Conservation (phyloP, 1,140 invertebrate species). For the Acyrthosiphon pisum region DNA sequence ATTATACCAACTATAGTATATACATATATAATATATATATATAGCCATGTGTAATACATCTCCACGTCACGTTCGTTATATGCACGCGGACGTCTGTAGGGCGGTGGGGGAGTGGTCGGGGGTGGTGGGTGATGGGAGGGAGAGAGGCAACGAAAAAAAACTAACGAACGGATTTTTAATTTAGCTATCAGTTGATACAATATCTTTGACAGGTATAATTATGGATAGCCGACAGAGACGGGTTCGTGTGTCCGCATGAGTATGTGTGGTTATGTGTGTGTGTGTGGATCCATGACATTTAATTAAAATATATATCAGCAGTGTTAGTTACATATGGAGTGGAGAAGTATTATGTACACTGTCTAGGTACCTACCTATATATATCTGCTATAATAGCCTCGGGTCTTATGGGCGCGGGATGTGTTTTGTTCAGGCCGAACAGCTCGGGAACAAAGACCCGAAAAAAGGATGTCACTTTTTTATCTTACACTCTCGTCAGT, state of each 20-base stretch:
- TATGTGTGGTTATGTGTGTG: constrained; percentile 1
- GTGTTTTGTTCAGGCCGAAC: constrained; percentile 10
- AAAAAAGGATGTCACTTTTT: constrained; percentile 45
- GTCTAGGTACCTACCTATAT: neutral
- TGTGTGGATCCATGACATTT: constrained; percentile 55
- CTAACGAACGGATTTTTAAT: constrained; percentile 51
- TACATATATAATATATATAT: neutral
- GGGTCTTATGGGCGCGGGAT: constrained; percentile 37
- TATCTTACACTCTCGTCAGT: neutral
- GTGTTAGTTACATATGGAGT: constrained; percentile 47
- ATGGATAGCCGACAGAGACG: constrained; percentile 47
- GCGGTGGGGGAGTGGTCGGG: neutral
- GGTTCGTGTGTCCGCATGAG: neutral
- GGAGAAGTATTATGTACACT: neutral
- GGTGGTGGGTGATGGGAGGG: neutral
- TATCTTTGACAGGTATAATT: constrained; percentile 57
- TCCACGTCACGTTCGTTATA: constrained; percentile 20
- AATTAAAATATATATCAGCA: constrained; percentile 55
- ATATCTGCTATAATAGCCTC: neutral
- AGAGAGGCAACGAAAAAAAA: neutral
- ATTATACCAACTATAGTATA: neutral
- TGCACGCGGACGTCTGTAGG: neutral
- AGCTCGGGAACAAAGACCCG: constrained; percentile 29
- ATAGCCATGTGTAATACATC: neutral
- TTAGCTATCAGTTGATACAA: constrained; percentile 56